A percentile compares a stretch with the other conserved stretches of the same genome.
phyloP scores from a whole-genome alignment of 2,113 vertebrate species.

The Amblyopsis rosae region DNA sequence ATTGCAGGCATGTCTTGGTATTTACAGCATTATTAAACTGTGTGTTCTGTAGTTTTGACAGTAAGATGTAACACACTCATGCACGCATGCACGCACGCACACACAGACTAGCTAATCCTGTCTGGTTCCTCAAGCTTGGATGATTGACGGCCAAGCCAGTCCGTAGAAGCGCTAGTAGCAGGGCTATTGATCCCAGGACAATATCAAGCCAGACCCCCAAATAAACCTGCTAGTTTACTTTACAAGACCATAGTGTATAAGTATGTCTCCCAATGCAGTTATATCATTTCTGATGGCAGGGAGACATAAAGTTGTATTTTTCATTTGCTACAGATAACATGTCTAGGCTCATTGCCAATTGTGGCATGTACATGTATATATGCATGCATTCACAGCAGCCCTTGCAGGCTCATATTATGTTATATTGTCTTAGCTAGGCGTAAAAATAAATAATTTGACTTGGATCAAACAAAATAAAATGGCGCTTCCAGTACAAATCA shows the following conservation, averaged over 20 bases:
- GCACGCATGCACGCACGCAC: background rate
- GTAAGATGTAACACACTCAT: background rate
- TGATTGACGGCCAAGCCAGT: slow-evolving; percentile 27
- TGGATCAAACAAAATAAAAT: background rate
- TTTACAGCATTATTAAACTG: background rate
- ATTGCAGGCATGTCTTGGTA: too few relatives aligned
- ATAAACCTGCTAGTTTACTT: slow-evolving; percentile 45
- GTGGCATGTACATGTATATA: slow-evolving; percentile 5
- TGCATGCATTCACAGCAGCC: background rate
- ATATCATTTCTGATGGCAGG: slow-evolving; percentile 28
- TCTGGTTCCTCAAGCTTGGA: background rate
- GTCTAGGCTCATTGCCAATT: background rate
- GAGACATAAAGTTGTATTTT: slow-evolving; percentile 29
- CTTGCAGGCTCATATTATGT: background rate
- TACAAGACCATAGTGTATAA: slow-evolving; percentile 32
- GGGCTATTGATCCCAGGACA: slow-evolving; percentile 37
- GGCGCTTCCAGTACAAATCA: background rate
- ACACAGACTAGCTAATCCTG: slow-evolving; percentile 12
- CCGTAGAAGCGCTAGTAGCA: background rate
- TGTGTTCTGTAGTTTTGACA: background rate
- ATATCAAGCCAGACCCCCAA: slow-evolving; percentile 28
- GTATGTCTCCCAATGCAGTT: slow-evolving; percentile 25
- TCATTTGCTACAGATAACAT: slow-evolving; percentile 19
- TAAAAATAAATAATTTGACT: background rate
- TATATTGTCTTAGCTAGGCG: slow-evolving; percentile 4